Conservation (phyloP, 2,797 vertebrate genomes). For the Crypturellus tataupa region DNA sequence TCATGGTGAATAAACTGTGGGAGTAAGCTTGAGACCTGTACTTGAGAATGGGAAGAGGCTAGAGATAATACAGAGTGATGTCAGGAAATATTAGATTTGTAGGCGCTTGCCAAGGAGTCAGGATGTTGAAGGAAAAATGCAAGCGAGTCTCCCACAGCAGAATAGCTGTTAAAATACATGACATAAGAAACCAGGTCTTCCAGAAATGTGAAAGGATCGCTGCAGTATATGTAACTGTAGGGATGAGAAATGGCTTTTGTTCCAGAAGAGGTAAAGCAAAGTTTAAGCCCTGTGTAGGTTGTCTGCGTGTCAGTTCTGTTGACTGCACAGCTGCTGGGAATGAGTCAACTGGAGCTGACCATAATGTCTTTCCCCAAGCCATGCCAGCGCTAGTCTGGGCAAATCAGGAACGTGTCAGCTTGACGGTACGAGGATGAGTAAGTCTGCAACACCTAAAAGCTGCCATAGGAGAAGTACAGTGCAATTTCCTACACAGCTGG, state of each 20-base stretch:
- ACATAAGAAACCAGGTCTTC: neutral
- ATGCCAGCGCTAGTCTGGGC: constrained; percentile 62
- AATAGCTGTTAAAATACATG: neutral
- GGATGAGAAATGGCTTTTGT: neutral
- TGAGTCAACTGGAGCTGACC: constrained; percentile 35
- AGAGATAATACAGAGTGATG: neutral
- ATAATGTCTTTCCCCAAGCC: constrained; percentile 22
- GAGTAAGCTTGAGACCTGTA: neutral
- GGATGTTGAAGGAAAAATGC: neutral
- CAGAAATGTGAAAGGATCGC: neutral
- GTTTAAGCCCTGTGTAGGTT: neutral
- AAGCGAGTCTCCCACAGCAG: neutral
- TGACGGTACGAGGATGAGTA: constrained; percentile 48
- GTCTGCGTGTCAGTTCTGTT: neutral
- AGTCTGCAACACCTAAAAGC: constrained; percentile 55
- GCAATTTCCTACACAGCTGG: constrained; percentile 45
- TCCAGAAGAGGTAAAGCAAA: constrained; percentile 4
- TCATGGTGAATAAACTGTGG: neutral
- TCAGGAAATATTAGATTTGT: neutral
- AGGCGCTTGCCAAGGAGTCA: neutral
- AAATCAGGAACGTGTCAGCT: constrained; percentile 38
- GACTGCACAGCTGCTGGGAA: neutral
- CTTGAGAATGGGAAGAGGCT: neutral
- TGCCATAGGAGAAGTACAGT: neutral
- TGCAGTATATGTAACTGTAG: neutral